A percentile compares a stretch with the other conserved stretches of the same genome.
Conservation (phyloP, 1,140 invertebrate genomes). For the Sminthurinus signatus region DNA sequence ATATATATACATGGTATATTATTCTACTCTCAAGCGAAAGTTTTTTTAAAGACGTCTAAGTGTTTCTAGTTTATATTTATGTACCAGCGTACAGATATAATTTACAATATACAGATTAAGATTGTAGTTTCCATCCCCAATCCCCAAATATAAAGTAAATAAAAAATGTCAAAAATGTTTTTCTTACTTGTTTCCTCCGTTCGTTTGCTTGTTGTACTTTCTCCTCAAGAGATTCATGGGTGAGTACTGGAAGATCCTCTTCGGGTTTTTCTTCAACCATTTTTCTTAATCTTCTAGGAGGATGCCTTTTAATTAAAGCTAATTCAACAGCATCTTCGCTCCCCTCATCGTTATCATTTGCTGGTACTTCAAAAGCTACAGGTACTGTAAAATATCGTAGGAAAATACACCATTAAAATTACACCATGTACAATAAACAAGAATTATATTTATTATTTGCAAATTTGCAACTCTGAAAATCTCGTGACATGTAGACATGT, state of each 20-base stretch:
- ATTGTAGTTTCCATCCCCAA: no score
- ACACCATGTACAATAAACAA: background rate
- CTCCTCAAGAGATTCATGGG: conserved; percentile 28
- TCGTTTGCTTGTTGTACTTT: conserved; percentile 33
- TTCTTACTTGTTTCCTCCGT: conserved; percentile 29
- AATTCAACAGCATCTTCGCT: background rate
- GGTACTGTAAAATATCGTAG: no score
- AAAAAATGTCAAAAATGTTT: background rate
- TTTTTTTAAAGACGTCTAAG: no score
- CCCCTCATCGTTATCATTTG: conserved; percentile 18
- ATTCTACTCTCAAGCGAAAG: no score
- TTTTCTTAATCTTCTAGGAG: conserved; percentile 27
- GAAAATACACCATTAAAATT: background rate
- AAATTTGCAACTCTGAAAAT: background rate
- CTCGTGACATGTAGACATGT: background rate
- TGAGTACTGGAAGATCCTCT: conserved; percentile 11
- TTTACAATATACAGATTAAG: no score
- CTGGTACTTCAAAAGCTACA: conserved; percentile 35
- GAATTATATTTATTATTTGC: background rate
- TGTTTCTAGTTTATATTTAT: no score
- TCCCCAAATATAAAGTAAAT: no score
- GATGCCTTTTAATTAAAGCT: conserved; percentile 26
- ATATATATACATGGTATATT: background rate
- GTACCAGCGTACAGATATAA: no score
- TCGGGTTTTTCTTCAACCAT: conserved; percentile 10